phyloP scores from a whole-genome alignment of 2,113 vertebrate genomes.

The Fulmarus glacialis region DNA sequence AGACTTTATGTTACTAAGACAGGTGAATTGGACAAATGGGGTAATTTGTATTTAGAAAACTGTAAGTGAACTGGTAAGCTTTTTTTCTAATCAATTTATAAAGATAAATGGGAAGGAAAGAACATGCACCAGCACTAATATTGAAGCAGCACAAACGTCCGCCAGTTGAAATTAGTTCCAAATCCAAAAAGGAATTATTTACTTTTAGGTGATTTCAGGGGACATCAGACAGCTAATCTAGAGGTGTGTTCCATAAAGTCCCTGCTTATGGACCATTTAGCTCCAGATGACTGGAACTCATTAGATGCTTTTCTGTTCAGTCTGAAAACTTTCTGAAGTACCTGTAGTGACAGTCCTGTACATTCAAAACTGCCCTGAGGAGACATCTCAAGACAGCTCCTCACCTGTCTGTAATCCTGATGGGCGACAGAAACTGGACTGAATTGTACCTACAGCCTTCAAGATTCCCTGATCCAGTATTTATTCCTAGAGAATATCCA shows the following conservation, averaged over 20 bases:
- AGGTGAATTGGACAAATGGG: not conserved
- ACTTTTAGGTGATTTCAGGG: not conserved
- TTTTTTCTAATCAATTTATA: not conserved
- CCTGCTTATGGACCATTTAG: not conserved
- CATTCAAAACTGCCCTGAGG: not conserved
- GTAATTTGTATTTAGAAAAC: not conserved
- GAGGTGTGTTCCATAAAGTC: not conserved
- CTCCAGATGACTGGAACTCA: not conserved
- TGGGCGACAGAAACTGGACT: not conserved
- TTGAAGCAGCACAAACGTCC: not conserved
- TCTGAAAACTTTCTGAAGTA: not conserved
- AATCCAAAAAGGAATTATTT: not conserved
- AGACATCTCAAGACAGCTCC: not conserved
- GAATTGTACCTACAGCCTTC: not conserved
- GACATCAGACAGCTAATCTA: not conserved
- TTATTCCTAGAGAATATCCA: not conserved
- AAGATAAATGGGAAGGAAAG: not conserved
- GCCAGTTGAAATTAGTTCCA: not conserved
- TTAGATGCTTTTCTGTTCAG: not conserved
- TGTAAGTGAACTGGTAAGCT: not conserved
- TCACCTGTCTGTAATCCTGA: not conserved
- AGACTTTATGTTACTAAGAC: not conserved
- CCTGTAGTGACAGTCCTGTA: not conserved
- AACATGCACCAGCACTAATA: not conserved
- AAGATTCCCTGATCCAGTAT: not conserved